phyloP scores from a whole-genome alignment of 2,113 vertebrate genomes.

The Saimiri boliviensis region DNA sequence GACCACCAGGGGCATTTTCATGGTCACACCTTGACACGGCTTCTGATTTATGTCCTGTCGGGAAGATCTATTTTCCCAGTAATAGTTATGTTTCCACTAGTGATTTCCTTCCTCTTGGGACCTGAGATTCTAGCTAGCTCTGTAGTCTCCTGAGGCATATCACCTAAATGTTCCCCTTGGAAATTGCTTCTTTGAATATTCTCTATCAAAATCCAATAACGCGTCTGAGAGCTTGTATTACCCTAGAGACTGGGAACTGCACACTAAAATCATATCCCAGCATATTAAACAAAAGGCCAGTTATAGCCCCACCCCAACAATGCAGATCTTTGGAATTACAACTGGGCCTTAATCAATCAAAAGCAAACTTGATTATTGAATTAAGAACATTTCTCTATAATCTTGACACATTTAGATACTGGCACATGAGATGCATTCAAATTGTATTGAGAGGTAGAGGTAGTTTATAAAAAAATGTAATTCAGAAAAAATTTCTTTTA shows the following conservation, averaged over 20 bases:
- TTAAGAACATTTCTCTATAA: neutral
- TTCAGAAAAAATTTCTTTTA: neutral
- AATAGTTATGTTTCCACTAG: constrained; percentile 65
- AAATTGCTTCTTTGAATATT: constrained; percentile 76
- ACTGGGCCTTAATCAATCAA: neutral
- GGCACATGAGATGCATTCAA: neutral
- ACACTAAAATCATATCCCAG: constrained; percentile 30
- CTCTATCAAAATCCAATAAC: constrained; percentile 76
- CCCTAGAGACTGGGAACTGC: constrained; percentile 56
- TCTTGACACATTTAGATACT: neutral
- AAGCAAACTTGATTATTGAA: neutral
- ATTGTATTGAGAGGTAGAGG: neutral
- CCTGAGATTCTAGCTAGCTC: constrained; percentile 55
- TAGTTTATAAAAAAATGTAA: neutral
- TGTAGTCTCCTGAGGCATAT: constrained; percentile 56
- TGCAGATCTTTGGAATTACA: constrained; percentile 31
- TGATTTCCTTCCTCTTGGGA: constrained; percentile 61
- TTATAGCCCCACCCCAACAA: neutral
- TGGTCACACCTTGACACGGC: constrained; percentile 43
- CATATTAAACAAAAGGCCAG: constrained; percentile 27
- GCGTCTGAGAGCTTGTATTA: constrained; percentile 51
- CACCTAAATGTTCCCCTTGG: constrained; percentile 69
- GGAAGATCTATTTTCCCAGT: constrained; percentile 69
- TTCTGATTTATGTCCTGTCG: constrained; percentile 77
- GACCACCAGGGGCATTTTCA: constrained; percentile 46